phyloP scores from a whole-genome alignment of 2,113 vertebrate genomes.

The Okapia johnstoni region DNA sequence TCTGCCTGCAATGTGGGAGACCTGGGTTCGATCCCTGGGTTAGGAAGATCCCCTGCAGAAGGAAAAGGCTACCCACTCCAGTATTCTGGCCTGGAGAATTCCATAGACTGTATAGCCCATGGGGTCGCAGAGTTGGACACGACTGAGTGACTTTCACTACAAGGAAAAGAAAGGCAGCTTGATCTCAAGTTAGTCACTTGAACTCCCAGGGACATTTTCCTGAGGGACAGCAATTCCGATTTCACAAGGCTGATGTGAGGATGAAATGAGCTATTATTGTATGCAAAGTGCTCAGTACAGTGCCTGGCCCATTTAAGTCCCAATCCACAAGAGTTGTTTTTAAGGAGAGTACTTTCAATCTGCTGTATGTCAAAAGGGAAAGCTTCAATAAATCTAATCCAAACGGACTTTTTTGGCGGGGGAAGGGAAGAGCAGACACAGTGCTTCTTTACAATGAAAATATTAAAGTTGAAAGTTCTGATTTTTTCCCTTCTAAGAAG shows the following conservation, averaged over 20 bases:
- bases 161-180: not conserved
- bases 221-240: not conserved
- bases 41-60: not conserved
- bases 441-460: not conserved
- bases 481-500: not conserved
- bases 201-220: not conserved
- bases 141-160: not conserved
- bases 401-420: not conserved
- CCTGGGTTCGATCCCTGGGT: not conserved
- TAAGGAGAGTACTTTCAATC: not conserved
- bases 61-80: not conserved
- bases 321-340: not conserved
- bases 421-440: not conserved
- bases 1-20: not conserved
- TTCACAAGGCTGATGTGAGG: not conserved
- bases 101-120: not conserved
- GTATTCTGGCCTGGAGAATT: not conserved
- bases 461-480: not conserved
- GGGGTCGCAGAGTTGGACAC: not conserved
- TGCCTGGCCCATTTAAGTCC: not conserved
- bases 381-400: not conserved
- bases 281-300: not conserved
- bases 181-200: not conserved
- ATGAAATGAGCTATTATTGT: not conserved
- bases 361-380: not conserved